Percentiles rank a stretch among this genome's conserved stretches.
Conservation (phyloP, 2,797 vertebrate species). For the Siniperca undulata region DNA sequence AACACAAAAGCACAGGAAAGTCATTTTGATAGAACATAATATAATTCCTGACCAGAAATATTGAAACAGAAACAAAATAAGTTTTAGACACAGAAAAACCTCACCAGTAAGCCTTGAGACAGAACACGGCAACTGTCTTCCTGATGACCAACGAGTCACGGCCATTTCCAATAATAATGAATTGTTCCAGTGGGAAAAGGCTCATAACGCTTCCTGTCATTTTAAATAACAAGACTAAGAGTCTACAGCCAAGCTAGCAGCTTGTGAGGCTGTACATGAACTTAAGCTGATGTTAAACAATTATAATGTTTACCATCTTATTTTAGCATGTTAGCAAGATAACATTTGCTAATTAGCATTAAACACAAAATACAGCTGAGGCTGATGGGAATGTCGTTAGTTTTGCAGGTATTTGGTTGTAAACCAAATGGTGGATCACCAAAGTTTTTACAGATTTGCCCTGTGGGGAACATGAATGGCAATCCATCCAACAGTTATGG, state of each 20-base stretch:
- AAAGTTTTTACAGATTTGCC: too few relatives aligned
- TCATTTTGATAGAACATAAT: not conserved
- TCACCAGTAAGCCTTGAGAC: not conserved
- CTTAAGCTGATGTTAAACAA: not conserved
- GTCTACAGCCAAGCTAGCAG: not conserved
- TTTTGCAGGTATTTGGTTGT: not conserved
- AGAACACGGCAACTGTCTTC: not conserved
- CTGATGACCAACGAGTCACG: conserved; percentile 1
- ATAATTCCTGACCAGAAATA: not conserved
- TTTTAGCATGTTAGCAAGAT: too few relatives aligned
- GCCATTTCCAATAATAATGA: conserved; percentile 18
- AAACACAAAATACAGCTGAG: too few relatives aligned
- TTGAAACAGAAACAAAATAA: not conserved
- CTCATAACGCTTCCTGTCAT: conserved; percentile 8
- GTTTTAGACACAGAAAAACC: not conserved
- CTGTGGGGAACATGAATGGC: too few relatives aligned
- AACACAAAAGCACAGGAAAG: not conserved
- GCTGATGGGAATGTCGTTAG: not conserved
- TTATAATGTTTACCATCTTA: too few relatives aligned
- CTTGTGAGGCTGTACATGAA: not conserved
- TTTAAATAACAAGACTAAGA: conserved; percentile 10
- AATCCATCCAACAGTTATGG: too few relatives aligned
- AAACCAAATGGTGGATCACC: too few relatives aligned
- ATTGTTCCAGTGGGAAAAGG: not conserved
- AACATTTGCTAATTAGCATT: too few relatives aligned